Base-by-base conservation (phyloP, 2,888 invertebrate genomes). In the Orthonychiurus folsomi region DNA sequence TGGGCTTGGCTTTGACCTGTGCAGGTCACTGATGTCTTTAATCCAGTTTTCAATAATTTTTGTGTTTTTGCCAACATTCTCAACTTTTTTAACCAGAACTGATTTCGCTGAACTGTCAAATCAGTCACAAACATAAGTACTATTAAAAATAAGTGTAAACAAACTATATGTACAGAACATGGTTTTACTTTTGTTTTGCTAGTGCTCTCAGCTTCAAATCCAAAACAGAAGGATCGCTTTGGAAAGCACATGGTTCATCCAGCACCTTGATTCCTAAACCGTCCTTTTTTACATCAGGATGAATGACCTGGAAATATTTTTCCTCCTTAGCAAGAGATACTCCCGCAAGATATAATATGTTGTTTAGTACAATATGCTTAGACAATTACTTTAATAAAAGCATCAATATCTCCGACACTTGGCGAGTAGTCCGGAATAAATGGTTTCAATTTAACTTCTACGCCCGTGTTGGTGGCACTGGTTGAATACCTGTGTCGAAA, bases 1-100 rank as follows among this genome's bases (percentile, higher is more conserved):
- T 0, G 90, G 88, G 27, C 90, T 85, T 1, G 93, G 89, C 76
- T 93, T 94, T 48, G 88, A 86, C 69, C 90, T 83, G 74, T 97
- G 95, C 69, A 99, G 79, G 73, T 95, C 92, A 73, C 88, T 86
- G 69, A 97, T 93, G 75, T 93, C 95, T 63, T 88, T 87, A 70
- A 99, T 93, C 99, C 99, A 99, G 71, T 90, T 88, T 69, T 97
- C 95, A 64, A 99, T 90, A 26, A 91, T 86, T 77, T 93, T 93
- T 0, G 85, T 80, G 70, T 91, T 88, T 77, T 87, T 87, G 71
- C 93, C 93, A 0, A 92, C 88, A 59, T 72, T 72, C 37, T 70
- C 70, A 37, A 72, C 70, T 62, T 70, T 72, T 52, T 72, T 72
- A 1, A 72, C 67, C 69, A 81, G 80, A 74, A 78, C 76, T 67